Evolutionary conservation across 2,797 vertebrate species (phyloP).

Genomic region (Cirrhinus molitorella): DNA sequence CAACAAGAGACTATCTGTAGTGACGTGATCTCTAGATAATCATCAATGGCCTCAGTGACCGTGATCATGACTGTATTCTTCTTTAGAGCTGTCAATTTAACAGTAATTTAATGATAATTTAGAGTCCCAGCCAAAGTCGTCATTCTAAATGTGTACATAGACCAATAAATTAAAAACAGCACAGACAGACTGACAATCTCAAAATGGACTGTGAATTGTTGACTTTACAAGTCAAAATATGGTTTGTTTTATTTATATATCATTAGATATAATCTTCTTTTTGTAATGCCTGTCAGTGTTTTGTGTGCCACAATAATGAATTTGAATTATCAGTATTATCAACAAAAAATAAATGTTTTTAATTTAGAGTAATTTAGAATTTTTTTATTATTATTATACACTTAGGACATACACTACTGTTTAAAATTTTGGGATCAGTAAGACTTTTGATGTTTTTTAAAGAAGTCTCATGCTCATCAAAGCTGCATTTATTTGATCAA

Average conservation of each 20-base stretch:
- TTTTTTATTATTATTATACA: neutral
- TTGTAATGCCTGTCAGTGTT: neutral
- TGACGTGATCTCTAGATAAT: slow-evolving; percentile 66
- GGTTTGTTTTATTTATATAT: neutral
- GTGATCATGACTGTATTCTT: slow-evolving; percentile 22
- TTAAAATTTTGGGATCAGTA: too few species aligned
- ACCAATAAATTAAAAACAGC: neutral
- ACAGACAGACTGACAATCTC: neutral
- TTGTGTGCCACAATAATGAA: too few species aligned
- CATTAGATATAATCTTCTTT: neutral
- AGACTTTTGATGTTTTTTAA: too few species aligned
- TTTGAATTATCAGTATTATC: too few species aligned
- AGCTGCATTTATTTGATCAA: too few species aligned
- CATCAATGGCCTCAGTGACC: slow-evolving; percentile 1
- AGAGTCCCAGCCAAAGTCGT: neutral
- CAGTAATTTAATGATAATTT: neutral
- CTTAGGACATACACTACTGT: neutral
- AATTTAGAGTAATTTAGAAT: neutral
- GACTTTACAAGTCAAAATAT: neutral
- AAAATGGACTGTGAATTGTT: neutral
- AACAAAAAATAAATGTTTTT: neutral
- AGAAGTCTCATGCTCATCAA: too few species aligned
- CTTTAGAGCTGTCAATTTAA: slow-evolving; percentile 9
- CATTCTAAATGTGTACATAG: neutral
- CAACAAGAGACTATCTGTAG: slow-evolving; percentile 72